phyloP scores from a whole-genome alignment of 2,113 vertebrate genomes.

The Myrmecobius fasciatus region DNA sequence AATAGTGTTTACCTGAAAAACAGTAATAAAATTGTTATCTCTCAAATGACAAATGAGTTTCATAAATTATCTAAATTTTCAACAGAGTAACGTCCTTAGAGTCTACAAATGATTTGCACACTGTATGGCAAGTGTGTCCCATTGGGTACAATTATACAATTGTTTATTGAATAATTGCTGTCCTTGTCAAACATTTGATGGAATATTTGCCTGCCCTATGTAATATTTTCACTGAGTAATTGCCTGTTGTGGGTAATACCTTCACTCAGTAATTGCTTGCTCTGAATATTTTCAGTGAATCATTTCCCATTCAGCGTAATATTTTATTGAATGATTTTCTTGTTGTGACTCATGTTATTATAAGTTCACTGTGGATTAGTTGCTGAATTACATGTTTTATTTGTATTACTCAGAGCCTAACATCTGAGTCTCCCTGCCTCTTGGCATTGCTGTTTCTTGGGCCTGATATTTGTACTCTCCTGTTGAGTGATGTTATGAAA shows the following conservation, averaged over 20 bases:
- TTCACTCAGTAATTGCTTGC: conserved; percentile 85
- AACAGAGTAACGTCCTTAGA: conserved; percentile 65
- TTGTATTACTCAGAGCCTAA: conserved; percentile 61
- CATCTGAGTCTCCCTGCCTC: not conserved
- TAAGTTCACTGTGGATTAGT: conserved; percentile 74
- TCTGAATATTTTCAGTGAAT: conserved; percentile 86
- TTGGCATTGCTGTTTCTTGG: conserved; percentile 24
- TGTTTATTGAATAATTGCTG: conserved; percentile 87
- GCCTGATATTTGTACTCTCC: not conserved
- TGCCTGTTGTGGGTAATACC: conserved; percentile 84
- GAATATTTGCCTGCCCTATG: conserved; percentile 81
- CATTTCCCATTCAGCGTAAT: conserved; percentile 83
- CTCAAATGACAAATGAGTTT: conserved; percentile 74
- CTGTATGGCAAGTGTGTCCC: conserved; percentile 77
- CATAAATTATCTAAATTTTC: conserved; percentile 78
- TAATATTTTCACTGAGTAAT: conserved; percentile 86
- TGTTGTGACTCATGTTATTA: conserved; percentile 83
- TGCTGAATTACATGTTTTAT: conserved; percentile 74
- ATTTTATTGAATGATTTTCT: conserved; percentile 74
- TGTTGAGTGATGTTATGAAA: conserved; percentile 21
- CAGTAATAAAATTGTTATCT: conserved; percentile 72
- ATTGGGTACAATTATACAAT: conserved; percentile 85
- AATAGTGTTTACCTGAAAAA: conserved; percentile 73
- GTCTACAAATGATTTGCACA: conserved; percentile 81
- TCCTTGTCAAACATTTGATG: conserved; percentile 85